Conservation (phyloP, 2,113 vertebrate genomes). For the Otus sunia region DNA sequence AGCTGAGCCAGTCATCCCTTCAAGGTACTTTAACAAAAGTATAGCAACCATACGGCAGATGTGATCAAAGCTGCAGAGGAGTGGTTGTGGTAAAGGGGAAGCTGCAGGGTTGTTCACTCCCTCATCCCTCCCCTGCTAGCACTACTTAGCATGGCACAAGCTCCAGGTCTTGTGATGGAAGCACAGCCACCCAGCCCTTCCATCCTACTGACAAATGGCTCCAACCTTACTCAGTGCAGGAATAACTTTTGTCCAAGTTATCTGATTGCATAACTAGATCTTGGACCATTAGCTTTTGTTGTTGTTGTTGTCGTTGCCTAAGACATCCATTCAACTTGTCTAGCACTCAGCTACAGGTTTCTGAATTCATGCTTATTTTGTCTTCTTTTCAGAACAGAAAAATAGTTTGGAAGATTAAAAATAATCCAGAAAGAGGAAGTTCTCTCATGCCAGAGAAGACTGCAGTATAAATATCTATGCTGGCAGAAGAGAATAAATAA, state of each 20-base stretch:
- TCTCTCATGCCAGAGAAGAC: not conserved
- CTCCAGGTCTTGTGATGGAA: not conserved
- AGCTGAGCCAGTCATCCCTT: not conserved
- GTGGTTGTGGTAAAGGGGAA: not conserved
- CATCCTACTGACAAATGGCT: not conserved
- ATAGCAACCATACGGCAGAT: not conserved
- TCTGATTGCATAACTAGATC: not conserved
- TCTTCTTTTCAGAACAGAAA: not conserved
- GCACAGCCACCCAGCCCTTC: not conserved
- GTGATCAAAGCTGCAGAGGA: not conserved
- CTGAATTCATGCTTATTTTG: not conserved
- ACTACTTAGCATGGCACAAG: not conserved
- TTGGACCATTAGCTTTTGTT: not conserved
- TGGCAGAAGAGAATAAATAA: conserved; percentile 24
- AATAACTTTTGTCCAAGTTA: not conserved
- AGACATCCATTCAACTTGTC: not conserved
- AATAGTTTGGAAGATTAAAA: not conserved
- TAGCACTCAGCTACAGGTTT: not conserved
- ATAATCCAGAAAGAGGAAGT: not conserved
- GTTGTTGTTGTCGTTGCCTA: not conserved
- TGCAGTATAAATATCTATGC: not conserved
- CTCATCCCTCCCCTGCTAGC: not conserved
- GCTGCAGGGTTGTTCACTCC: not conserved
- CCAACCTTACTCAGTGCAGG: not conserved
- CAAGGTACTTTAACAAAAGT: not conserved